A percentile compares a stretch with the other conserved stretches of the same genome.
Evolutionary conservation across 2,797 vertebrate genomes (phyloP).

Genomic region (Heteromormyrus szaboi): DNA sequence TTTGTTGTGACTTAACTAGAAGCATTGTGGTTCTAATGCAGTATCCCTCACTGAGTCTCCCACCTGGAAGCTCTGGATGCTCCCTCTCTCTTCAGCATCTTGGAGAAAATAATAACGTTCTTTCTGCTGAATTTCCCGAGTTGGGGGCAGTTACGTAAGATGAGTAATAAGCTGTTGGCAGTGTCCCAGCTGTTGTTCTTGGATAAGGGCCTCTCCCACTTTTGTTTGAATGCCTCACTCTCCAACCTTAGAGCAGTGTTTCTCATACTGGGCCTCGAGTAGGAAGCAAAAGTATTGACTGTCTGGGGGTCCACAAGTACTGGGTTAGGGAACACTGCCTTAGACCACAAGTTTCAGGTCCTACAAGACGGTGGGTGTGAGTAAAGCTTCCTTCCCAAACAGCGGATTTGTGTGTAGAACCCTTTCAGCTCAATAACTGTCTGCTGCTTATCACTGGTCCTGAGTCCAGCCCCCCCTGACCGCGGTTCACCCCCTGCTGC

Average conservation of each 20-base stretch:
- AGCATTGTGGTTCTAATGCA: conserved; percentile 40
- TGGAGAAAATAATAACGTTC: conserved; percentile 5
- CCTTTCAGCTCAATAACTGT: background rate
- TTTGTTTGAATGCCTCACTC: background rate
- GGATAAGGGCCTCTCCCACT: background rate
- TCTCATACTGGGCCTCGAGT: background rate
- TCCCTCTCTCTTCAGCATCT: background rate
- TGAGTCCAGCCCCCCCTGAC: background rate
- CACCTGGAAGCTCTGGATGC: background rate
- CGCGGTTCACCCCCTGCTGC: background rate
- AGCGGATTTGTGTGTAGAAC: too few relatives aligned
- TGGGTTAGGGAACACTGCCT: background rate
- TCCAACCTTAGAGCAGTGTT: background rate
- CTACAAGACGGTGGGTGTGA: background rate
- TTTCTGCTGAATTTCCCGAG: background rate
- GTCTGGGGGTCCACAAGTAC: background rate
- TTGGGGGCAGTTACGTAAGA: conserved; percentile 21
- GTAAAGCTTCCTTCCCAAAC: background rate
- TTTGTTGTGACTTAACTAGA: background rate
- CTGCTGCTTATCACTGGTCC: background rate
- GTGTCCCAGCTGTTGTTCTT: background rate
- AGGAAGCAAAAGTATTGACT: background rate
- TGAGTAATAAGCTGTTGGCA: conserved; percentile 9
- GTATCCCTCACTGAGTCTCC: background rate
- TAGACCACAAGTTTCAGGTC: background rate